phyloP scores from a whole-genome alignment of 2,888 invertebrate genomes.

The Eupithecia dodoneata region DNA sequence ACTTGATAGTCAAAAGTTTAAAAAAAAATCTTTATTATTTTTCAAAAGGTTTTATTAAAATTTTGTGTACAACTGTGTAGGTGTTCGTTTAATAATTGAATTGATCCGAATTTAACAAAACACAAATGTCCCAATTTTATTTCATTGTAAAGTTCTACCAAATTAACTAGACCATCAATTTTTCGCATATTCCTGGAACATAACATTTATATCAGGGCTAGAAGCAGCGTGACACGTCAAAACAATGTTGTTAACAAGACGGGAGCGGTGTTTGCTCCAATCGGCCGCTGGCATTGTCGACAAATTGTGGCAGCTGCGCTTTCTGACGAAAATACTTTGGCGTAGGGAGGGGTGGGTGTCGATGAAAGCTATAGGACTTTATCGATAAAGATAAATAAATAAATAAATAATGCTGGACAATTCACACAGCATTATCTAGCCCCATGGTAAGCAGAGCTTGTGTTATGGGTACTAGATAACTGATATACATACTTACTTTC shows the following conservation, averaged over 20 bases:
- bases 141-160: neutral
- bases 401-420: no score
- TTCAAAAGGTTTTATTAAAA: no score
- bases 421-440: no score
- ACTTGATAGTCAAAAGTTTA: no score
- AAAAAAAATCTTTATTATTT: no score
- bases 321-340: slow-evolving; percentile 69
- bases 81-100: no score
- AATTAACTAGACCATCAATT: slow-evolving; percentile 2
- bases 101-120: neutral
- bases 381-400: slow-evolving; percentile 11
- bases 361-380: slow-evolving; percentile 24
- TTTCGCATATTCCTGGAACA: slow-evolving; percentile 51
- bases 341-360: slow-evolving; percentile 50
- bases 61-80: no score
- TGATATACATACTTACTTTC: no score
- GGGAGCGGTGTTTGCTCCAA: slow-evolving; percentile 57
- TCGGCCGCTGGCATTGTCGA: slow-evolving; percentile 61
- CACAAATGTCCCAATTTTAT: neutral
- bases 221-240: slow-evolving; percentile 73
- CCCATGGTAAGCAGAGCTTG: no score
- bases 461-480: no score
- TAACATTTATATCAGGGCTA: slow-evolving; percentile 7
- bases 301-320: slow-evolving; percentile 77
- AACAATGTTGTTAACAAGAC: slow-evolving; percentile 81